These are phyloP conservation scores for Albula glossodonta DNA, from an alignment of 2,113 vertebrate genomes.

Conservation along the genomic window DNA sequence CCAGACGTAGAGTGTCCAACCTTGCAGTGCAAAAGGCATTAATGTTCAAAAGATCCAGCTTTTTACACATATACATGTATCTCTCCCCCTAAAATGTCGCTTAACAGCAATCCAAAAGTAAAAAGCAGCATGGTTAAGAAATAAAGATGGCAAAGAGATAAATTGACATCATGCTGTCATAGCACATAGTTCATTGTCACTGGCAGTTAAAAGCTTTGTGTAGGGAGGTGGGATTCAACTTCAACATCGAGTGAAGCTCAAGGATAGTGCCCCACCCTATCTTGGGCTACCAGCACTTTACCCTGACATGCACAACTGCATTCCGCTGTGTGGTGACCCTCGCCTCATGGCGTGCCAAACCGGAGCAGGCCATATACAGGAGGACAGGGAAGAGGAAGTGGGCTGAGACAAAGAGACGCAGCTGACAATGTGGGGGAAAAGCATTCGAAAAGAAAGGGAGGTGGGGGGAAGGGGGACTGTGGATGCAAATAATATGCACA, in stretches of 20 bases:
- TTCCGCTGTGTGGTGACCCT: slow-evolving; percentile 51
- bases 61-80: background rate
- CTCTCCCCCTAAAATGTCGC: background rate
- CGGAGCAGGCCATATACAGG: slow-evolving; percentile 37
- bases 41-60: background rate
- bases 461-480: slow-evolving; percentile 18
- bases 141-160: slow-evolving; percentile 32
- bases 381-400: slow-evolving; percentile 46
- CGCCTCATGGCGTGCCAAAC: slow-evolving; percentile 42
- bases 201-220: slow-evolving; percentile 6
- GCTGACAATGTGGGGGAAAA: slow-evolving; percentile 47
- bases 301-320: slow-evolving; percentile 59
- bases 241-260: slow-evolving; percentile 37
- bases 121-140: slow-evolving; percentile 40
- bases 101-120: slow-evolving; percentile 17
- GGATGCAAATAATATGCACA: slow-evolving; percentile 45
- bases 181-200: slow-evolving; percentile 4
- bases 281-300: slow-evolving; percentile 44
- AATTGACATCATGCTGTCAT: slow-evolving; percentile 47
- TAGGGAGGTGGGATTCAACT: background rate
- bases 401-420: slow-evolving; percentile 46
- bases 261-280: slow-evolving; percentile 23
- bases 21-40: background rate
- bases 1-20: background rate
- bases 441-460: slow-evolving; percentile 49